Evolutionary conservation across 2,888 invertebrate genomes (phyloP), one percentile per base, ranked within the genome.

Genomic region (Phrixothrix hirtus): DNA sequence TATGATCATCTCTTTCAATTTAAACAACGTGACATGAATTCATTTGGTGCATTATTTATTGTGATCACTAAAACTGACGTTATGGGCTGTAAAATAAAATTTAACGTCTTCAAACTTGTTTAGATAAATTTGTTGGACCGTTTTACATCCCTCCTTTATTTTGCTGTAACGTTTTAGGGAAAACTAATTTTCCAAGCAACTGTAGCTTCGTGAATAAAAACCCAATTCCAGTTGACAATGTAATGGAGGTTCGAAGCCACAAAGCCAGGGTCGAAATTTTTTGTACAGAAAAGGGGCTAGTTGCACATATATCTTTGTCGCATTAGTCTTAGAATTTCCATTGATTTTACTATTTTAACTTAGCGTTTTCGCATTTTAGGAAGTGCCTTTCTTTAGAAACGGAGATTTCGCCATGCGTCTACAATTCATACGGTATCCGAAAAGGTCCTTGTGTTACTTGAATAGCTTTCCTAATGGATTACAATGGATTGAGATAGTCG

Each of bases 221-320:
- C 45, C 38, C 54, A 48, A 59, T 57, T 57, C 26, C 43, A 53
- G 35, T 57, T 50, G 56, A 57, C 54, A 54, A 43, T 39, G 57
- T 59, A 57, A 57, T 57, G 57, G 56, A 51, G 42, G 54, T 54
- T 51, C 53, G 43, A 50, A 55, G 49, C 50, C 51, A 47, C 50
- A 54, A 49, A 49, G 36, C 45, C 34, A 37, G 32, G 43, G 50
- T 43, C 37, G 44, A 48, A 41, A 39, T 59, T 59, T 56, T 59
- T 57, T 51, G 47, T 58, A 60, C 60, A 60, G 48, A 51, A 60
- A 60, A 58, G 52, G 58, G 60, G 58, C 56, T 51, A 58, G 58
- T 60, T 57, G 49, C 58, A 47, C 56, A 60, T 60, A 60, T 58
- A 60, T 60, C 60, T 47, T 48, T 58, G 60, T 60, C 60, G 56